A percentile compares a stretch with the other conserved stretches of the same genome.
Conservation (phyloP, 1,140 invertebrate genomes). For the Drosophila azteca region DNA sequence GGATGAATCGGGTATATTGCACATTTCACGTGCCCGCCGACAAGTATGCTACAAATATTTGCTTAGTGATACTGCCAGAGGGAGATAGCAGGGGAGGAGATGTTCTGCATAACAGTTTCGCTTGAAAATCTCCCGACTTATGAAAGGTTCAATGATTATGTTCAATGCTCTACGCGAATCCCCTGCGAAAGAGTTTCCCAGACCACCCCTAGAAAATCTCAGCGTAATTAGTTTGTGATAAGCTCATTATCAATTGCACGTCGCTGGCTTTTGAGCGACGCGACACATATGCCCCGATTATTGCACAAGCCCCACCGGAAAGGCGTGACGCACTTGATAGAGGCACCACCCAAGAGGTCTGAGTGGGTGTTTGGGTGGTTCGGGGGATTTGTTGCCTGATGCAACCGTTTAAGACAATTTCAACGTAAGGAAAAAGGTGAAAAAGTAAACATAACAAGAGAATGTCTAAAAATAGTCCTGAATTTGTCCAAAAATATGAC, state of each 20-base stretch:
- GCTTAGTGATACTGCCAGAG: conserved; percentile 32
- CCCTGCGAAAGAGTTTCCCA: conserved; percentile 2
- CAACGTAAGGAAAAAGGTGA: not conserved
- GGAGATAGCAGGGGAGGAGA: not conserved
- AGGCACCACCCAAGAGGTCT: not conserved
- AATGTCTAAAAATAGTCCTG: conserved; percentile 45
- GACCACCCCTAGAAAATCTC: conserved; percentile 40
- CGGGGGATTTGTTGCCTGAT: conserved; percentile 9
- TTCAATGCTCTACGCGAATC: too few relatives aligned
- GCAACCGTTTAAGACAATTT: conserved; percentile 36
- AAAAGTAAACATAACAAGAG: conserved; percentile 1
- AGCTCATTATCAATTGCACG: conserved; percentile 60
- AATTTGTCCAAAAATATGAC: conserved; percentile 39
- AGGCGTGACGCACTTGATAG: conserved; percentile 48
- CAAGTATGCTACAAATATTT: conserved; percentile 71
- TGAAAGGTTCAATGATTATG: too few relatives aligned
- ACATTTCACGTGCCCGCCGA: conserved; percentile 26
- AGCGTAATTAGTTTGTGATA: conserved; percentile 50
- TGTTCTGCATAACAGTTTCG: conserved; percentile 22
- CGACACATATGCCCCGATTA: conserved; percentile 16
- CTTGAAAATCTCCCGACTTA: not conserved
- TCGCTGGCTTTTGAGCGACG: conserved; percentile 13
- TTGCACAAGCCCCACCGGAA: conserved; percentile 18
- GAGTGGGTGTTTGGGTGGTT: not conserved
- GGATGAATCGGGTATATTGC: not conserved